Conservation (phyloP, 1,140 invertebrate species). For the Tetragonula clypearis region DNA sequence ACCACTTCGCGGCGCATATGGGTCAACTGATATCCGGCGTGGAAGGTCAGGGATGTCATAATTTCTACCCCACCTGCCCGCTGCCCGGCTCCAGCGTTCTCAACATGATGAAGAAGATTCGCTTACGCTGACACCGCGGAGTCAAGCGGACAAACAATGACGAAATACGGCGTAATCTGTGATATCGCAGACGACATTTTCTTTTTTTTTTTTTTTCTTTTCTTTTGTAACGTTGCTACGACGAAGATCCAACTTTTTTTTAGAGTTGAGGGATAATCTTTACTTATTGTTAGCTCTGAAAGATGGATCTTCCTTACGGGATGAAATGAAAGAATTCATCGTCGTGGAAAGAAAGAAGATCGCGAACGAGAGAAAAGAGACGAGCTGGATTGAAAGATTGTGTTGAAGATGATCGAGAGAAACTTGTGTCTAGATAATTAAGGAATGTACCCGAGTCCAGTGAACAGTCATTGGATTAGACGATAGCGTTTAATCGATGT, state of each 20-base stretch:
- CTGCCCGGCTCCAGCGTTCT: constrained; percentile 85
- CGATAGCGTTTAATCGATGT: neutral
- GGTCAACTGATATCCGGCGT: constrained; percentile 88
- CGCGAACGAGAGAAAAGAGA: too few species aligned
- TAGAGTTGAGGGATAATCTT: too few species aligned
- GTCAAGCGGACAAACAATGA: neutral
- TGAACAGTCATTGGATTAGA: neutral
- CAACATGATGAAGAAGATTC: constrained; percentile 87
- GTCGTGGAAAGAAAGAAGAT: neutral
- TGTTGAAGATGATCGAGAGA: neutral
- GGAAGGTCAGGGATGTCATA: constrained; percentile 87
- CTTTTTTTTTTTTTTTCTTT: too few species aligned
- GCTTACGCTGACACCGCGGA: constrained; percentile 76
- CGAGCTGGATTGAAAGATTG: neutral
- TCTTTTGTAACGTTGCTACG: neutral
- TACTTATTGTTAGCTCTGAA: neutral
- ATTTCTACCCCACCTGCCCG: constrained; percentile 88
- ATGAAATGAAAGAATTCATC: neutral
- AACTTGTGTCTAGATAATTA: neutral
- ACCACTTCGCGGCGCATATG: constrained; percentile 92
- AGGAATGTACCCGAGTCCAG: neutral
- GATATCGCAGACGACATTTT: constrained; percentile 51
- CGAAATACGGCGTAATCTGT: constrained; percentile 51
- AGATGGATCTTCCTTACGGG: too few species aligned
- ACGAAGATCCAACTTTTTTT: neutral